Evolutionary conservation across 1,140 invertebrate species (phyloP), one percentile per base, ranked within the genome.

Genomic region (Hesperophylax magnus): DNA sequence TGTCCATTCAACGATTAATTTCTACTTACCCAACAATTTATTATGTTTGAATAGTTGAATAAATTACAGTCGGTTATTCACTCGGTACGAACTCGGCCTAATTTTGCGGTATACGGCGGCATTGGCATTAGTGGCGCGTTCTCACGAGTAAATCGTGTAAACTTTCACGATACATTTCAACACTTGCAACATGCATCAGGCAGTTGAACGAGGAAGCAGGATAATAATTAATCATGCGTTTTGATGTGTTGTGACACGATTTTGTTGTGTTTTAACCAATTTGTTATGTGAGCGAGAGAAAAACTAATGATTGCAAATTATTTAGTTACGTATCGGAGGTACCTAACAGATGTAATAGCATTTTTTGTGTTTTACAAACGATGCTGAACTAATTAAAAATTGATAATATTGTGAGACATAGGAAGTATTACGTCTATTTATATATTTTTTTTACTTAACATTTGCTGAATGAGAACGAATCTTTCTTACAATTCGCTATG

Each of bases 91-190:
- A 67, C 63, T 31, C 63, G 63, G 11, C 63, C 63, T 67, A 67
- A 67, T 67, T 67, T 34, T 31, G 27, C 27, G 63, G 39, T 17
- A 24, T 31, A 27, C 17, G 63, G 17, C 63, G 63, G 63, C 63
- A 67, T 67, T 27, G 63, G 63, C 63, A 67, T 27, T 67, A 67
- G 63, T 67, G 63, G 22, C 63, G 63, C 63, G 63, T 67, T 67
- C 63, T 67, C 63, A 67, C 63, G 63, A 31, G 24, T 22, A 27
- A 31, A 31, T 27, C 31, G 63, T 27, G 63, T 27, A 22, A 31
- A 67, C 63, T 67, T 67, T 67, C 63, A 67, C 63, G 63, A 67
- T 67, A 22, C 63, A 27, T 67, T 67, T 67, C 63, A 67, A 67
- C 63, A 67, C 22, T 27, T 14, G 39, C 39, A 14, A 47, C 39